These are phyloP conservation scores for Glyptemys insculpta DNA, from an alignment of 2,797 vertebrate species.

Conservation along the genomic window DNA sequence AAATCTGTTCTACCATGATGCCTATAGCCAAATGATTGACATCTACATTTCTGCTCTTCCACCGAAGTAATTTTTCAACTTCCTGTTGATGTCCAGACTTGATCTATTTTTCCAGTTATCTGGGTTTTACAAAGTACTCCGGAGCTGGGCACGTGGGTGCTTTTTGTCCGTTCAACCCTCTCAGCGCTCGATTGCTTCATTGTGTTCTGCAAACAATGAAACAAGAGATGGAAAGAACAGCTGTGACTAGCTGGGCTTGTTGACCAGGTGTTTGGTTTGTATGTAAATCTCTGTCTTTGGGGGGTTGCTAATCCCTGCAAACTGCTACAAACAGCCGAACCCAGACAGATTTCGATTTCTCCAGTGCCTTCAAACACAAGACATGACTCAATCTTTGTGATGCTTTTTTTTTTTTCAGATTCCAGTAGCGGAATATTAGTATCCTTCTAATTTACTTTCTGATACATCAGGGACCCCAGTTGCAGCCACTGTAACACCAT, in stretches of 20 bases:
- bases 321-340: neutral
- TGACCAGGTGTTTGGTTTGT: conserved; percentile 58
- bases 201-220: conserved; percentile 76
- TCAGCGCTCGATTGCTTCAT: conserved; percentile 69
- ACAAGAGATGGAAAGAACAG: conserved; percentile 71
- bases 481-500: neutral
- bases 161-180: conserved; percentile 57
- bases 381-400: neutral
- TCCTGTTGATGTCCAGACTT: conserved; percentile 77
- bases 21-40: conserved; percentile 77
- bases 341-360: neutral
- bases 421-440: neutral
- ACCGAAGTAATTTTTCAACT: conserved; percentile 78
- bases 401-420: neutral
- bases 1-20: conserved; percentile 72
- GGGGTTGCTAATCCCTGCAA: conserved; percentile 20
- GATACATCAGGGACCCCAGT: neutral
- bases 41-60: conserved; percentile 70
- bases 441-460: neutral
- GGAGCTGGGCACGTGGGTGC: conserved; percentile 68
- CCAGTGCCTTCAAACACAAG: neutral
- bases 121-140: conserved; percentile 70
- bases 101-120: conserved; percentile 80
- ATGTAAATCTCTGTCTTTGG: conserved; percentile 40
- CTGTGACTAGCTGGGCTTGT: conserved; percentile 56